Percentiles rank a stretch among this genome's conserved stretches.
phyloP scores from a whole-genome alignment of 2,888 invertebrate genomes.

The Odontocolon sp. region DNA sequence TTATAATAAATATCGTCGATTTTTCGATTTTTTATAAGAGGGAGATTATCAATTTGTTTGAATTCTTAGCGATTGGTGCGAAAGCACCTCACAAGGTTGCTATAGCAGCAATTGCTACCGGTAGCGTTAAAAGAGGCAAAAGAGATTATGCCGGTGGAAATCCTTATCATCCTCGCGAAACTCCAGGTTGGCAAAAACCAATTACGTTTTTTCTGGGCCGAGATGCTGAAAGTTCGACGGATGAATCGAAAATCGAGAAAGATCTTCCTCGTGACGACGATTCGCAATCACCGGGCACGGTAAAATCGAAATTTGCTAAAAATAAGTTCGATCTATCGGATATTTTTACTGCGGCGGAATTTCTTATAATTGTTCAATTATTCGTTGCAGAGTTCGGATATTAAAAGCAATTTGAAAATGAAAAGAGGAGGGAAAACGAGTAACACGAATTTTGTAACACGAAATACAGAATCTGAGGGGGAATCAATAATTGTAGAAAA shows the following conservation, averaged over 20 bases:
- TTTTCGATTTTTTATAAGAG: slow-evolving; percentile 12
- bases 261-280: too few species aligned
- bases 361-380: too few species aligned
- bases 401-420: too few species aligned
- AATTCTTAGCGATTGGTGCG: slow-evolving; percentile 65
- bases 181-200: slow-evolving; percentile 83
- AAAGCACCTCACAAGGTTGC: slow-evolving; percentile 67
- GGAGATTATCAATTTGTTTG: background rate
- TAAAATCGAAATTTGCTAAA: background rate
- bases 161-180: slow-evolving; percentile 82
- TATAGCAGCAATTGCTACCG: slow-evolving; percentile 34
- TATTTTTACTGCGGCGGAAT: too few species aligned
- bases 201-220: slow-evolving; percentile 81
- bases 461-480: background rate
- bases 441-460: background rate
- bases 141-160: slow-evolving; percentile 81
- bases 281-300: background rate
- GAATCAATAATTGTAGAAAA: too few species aligned
- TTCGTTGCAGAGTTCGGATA: too few species aligned
- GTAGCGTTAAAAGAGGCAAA: slow-evolving; percentile 20
- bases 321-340: too few species aligned
- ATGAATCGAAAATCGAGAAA: slow-evolving; percentile 1
- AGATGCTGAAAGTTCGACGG: slow-evolving; percentile 25
- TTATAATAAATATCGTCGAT: background rate
- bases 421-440: background rate